Percentiles rank a stretch among this genome's conserved stretches.
phyloP scores from a whole-genome alignment of 1,140 invertebrate genomes.

The Lasaia peninsularis region DNA sequence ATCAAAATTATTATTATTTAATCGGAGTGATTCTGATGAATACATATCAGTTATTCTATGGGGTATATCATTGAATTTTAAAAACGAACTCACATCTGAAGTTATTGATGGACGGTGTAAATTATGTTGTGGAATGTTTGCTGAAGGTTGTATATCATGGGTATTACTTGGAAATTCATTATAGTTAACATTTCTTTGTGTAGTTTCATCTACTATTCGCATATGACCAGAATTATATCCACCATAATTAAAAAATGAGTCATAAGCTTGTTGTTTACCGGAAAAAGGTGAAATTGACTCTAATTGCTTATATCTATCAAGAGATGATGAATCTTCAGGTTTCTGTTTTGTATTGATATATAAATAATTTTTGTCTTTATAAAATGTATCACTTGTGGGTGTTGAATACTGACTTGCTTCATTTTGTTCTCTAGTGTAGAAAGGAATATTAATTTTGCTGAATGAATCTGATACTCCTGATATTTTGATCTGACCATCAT shows the following conservation, averaged over 20 bases:
- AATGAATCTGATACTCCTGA: slow-evolving; percentile 31
- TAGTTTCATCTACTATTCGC: slow-evolving; percentile 27
- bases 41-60: slow-evolving; percentile 50
- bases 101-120: slow-evolving; percentile 33
- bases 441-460: slow-evolving; percentile 37
- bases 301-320: slow-evolving; percentile 40
- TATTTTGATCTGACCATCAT: slow-evolving; percentile 38
- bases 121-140: slow-evolving; percentile 40
- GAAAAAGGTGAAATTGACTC: slow-evolving; percentile 36
- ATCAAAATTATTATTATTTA: slow-evolving; percentile 52
- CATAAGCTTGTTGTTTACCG: slow-evolving; percentile 37
- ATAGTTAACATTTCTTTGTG: slow-evolving; percentile 28
- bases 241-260: slow-evolving; percentile 33
- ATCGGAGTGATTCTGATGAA: slow-evolving; percentile 35
- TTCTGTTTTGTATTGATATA: slow-evolving; percentile 57
- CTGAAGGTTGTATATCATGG: slow-evolving; percentile 40
- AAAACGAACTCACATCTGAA: slow-evolving; percentile 42
- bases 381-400: slow-evolving; percentile 49
- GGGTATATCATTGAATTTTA: slow-evolving; percentile 64
- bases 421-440: slow-evolving; percentile 43
- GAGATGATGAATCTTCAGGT: slow-evolving; percentile 37
- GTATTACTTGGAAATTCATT: slow-evolving; percentile 39
- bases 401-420: slow-evolving; percentile 49
- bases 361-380: slow-evolving; percentile 60
- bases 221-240: slow-evolving; percentile 31